Evolutionary conservation across 2,888 invertebrate genomes (phyloP), one percentile per base, ranked within the genome.

Genomic region (Apotomis capreana): DNA sequence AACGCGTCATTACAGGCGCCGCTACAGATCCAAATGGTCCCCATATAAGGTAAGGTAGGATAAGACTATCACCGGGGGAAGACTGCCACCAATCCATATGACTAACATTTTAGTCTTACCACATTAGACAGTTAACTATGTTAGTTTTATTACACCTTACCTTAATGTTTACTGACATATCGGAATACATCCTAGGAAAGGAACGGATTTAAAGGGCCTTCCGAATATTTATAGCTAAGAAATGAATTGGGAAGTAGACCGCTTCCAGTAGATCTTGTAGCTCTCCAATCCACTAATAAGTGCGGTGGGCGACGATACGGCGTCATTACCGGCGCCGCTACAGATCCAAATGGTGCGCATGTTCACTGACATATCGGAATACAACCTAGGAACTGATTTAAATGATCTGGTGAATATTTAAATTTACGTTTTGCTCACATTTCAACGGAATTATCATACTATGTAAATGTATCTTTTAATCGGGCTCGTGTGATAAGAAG

Each of bases 1-100:
- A 81, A 81, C 75, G 79, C 83, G 83, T 88, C 87, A 87, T 89
- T 89, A 88, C 82, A 78, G 78, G 80, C 83, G 83, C 76, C 77
- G 74, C 74, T 68, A 65, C 68, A 58, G 51, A 74, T 59, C 49
- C 68, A 68, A 68, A 68, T 59, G 59, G 9, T n/a, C n/a, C n/a
- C n/a, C n/a, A n/a, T n/a, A n/a, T n/a, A n/a, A n/a, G n/a, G n/a
- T n/a, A n/a, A n/a, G n/a, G n/a, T n/a, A n/a, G n/a, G n/a, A n/a
- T n/a, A n/a, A n/a, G n/a, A n/a, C n/a, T n/a, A n/a, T n/a, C n/a
- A n/a, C n/a, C n/a, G n/a, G n/a, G n/a, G n/a, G n/a, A n/a, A n/a
- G n/a, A n/a, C n/a, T n/a, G n/a, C n/a, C n/a, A n/a, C n/a, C n/a
- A n/a, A n/a, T n/a, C n/a, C n/a, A n/a, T n/a, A n/a, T n/a, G n/a